These are phyloP conservation scores for Ischnus inquisitorius DNA, from an alignment of 2,888 invertebrate genomes.

Conservation along the genomic window DNA sequence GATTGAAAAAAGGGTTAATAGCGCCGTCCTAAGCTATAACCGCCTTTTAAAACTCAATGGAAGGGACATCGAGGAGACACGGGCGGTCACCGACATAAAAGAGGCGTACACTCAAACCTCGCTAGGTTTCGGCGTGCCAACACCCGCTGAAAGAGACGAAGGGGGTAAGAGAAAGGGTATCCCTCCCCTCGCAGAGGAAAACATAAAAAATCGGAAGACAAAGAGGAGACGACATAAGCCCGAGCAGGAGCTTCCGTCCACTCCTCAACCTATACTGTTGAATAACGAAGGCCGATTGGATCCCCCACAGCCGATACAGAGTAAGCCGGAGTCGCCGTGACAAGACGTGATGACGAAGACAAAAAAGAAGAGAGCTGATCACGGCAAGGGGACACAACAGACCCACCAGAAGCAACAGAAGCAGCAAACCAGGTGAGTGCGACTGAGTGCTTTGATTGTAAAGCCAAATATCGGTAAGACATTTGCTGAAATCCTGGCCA, in stretches of 20 bases:
- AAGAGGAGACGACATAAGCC: slow-evolving; percentile 2
- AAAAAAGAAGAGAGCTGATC: not conserved
- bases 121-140: not conserved
- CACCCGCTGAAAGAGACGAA: not conserved
- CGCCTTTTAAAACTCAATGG: not conserved
- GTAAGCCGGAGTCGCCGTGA: not conserved
- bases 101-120: not conserved
- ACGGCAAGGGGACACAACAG: not conserved
- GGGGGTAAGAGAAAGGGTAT: not conserved
- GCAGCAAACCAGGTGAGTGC: slow-evolving; percentile 14
- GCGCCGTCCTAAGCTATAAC: not conserved
- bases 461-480: slow-evolving; percentile 23
- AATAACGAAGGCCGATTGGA: not conserved
- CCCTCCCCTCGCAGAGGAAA: not conserved
- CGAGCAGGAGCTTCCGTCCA: not conserved
- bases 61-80: too few species aligned
- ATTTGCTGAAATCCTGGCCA: slow-evolving; percentile 32
- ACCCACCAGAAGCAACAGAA: too few species aligned
- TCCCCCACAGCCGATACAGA: not conserved
- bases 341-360: not conserved
- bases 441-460: slow-evolving; percentile 27
- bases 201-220: not conserved
- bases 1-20: not conserved
- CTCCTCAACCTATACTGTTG: not conserved
- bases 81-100: not conserved